Evolutionary conservation across 2,113 vertebrate genomes (phyloP).

Genomic region (Cryptoleucopteryx plumbea): DNA sequence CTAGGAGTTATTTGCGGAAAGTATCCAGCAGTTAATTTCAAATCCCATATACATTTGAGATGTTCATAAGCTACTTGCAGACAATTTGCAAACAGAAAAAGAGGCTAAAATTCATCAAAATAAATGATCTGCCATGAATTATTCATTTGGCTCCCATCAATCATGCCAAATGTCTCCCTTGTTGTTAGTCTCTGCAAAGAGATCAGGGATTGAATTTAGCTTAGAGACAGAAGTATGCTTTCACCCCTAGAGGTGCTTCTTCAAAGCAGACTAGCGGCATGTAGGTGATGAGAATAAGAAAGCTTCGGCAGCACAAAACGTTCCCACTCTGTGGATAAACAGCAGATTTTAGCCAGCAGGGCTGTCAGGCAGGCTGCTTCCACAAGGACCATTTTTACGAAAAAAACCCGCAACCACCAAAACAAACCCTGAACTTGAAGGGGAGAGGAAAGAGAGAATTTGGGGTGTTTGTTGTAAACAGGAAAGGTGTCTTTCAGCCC

Average conservation of each 20-base stretch:
- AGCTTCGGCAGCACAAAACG: not conserved
- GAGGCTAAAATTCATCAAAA: conserved; percentile 62
- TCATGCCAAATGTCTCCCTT: conserved; percentile 43
- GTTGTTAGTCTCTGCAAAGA: conserved; percentile 43
- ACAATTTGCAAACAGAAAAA: conserved; percentile 64
- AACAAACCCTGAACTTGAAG: not conserved
- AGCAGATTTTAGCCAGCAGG: conserved; percentile 44
- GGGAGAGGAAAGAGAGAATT: not conserved
- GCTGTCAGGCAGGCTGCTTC: conserved; percentile 33
- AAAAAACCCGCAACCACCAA: not conserved
- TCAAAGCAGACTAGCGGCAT: conserved; percentile 25
- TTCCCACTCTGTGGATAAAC: conserved; percentile 14
- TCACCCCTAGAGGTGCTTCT: conserved; percentile 40
- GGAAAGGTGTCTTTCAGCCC: not conserved
- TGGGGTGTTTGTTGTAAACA: not conserved
- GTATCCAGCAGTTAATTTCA: conserved; percentile 56
- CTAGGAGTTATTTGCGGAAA: conserved; percentile 27
- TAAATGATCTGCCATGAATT: conserved; percentile 58
- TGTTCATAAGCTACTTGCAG: conserved; percentile 56
- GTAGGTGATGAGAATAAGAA: conserved; percentile 61
- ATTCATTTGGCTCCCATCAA: conserved; percentile 59
- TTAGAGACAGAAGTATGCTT: conserved; percentile 21
- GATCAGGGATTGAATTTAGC: conserved; percentile 48
- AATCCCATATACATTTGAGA: conserved; percentile 39
- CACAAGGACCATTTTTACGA: not conserved